phyloP scores from a whole-genome alignment of 2,888 invertebrate genomes.

The Trichogramma dendrolimi region DNA sequence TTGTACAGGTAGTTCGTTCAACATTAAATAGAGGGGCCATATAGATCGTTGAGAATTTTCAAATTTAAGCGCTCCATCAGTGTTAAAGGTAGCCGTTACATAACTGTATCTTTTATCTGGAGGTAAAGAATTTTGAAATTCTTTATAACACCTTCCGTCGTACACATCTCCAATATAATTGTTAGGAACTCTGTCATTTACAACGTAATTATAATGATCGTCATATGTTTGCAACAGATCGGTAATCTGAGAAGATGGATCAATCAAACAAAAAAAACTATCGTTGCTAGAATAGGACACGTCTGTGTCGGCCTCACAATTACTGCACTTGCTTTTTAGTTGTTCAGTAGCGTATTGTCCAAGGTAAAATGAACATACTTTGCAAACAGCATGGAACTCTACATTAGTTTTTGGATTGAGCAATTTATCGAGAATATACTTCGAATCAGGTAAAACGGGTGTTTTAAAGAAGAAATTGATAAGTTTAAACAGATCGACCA shows the following conservation, averaged over 20 bases:
- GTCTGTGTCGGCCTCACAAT: not conserved
- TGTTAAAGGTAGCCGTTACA: constrained; percentile 6
- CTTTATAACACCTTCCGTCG: not conserved
- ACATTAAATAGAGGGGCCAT: constrained; percentile 6
- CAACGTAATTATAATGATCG: constrained; percentile 10
- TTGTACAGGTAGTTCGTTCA: constrained; percentile 4
- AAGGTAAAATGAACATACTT: not conserved
- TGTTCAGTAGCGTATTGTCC: not conserved
- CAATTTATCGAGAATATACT: constrained; percentile 2
- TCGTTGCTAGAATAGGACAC: not conserved
- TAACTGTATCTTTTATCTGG: not conserved
- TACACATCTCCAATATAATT: constrained; percentile 10
- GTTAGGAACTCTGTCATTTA: not conserved
- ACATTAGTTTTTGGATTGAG: not conserved
- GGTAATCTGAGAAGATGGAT: not conserved
- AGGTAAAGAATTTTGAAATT: constrained; percentile 4
- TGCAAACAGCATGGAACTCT: constrained; percentile 6
- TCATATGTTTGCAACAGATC: constrained; percentile 3
- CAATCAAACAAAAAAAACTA: constrained; percentile 6
- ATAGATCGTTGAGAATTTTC: constrained; percentile 6
- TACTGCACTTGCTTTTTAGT: not conserved
- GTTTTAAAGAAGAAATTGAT: constrained; percentile 1
- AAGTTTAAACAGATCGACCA: constrained; percentile 4
- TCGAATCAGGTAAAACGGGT: constrained; percentile 1
- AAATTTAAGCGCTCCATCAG: constrained; percentile 4